Evolutionary conservation across 2,888 invertebrate species (phyloP), one percentile per base, ranked within the genome.

Genomic region (Mesoligia furuncula): DNA sequence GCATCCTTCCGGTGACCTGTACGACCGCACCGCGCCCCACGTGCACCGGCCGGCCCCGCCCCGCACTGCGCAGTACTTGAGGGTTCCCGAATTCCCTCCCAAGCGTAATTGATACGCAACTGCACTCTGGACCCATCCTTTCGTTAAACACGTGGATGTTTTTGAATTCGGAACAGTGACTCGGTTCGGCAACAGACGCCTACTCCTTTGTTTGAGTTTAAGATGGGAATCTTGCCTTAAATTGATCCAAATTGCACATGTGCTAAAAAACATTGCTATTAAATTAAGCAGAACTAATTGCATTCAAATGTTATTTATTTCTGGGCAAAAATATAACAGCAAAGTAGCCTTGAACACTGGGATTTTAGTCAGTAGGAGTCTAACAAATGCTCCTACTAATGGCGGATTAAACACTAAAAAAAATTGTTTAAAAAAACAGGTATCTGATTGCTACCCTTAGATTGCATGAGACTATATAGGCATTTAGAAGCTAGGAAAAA

Each of bases 41-140:
- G 8, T 48, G 48, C 27, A 61, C 39, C 2, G 39, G 3, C 27
- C 13, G 48, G 27, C 17, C 75, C 2, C 39, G 17, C 13, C n/a
- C 6, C 15, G 48, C 24, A 31, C 1, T 51, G 64, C 71, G 31
- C 65, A 64, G 3, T 65, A 15, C 1, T 57, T 13, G n/a, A n/a
- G 36, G 42, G 7, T 17, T 45, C 15, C 27, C 42, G 11, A 31
- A 20, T n/a, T 68, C 31, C 31, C 42, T 11, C 42, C 39, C 39
- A n/a, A n/a, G n/a, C 15, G 9, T 70, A 51, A 80, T 80, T 42
- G 20, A 68, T 68, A n/a, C 11, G 15, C 59, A 80, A 80, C n/a
- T 79, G 77, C 77, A 77, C n/a, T 17, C 31, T 15, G 20, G 15
- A n/a, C 5, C 48, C 66, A 17, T 39, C 39, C 27, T 79, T 66